Conservation (phyloP, 64 coral and sea anemone genomes). For the Dendrophyllia cribrosa region DNA sequence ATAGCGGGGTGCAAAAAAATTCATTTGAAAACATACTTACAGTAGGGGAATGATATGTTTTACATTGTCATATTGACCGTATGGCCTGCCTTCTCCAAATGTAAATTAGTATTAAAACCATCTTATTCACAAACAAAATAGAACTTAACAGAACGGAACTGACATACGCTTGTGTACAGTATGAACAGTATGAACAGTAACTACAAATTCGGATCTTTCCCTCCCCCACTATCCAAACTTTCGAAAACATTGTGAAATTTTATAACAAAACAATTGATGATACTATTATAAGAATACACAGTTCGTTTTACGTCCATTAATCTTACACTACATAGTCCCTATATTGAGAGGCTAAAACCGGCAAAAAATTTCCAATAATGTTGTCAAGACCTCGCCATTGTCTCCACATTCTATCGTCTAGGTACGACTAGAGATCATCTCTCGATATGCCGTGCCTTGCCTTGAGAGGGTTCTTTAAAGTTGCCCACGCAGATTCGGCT, state of each 20-base stretch:
- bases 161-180: too few species aligned
- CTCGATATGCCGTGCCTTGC: not conserved
- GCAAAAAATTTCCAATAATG: slow-evolving; percentile 3
- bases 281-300: not conserved
- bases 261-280: not conserved
- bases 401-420: slow-evolving; percentile 47
- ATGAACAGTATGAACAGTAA: too few species aligned
- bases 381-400: slow-evolving; percentile 18
- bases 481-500: slow-evolving; percentile 17
- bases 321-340: not conserved
- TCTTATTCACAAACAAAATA: too few species aligned
- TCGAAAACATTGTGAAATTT: not conserved
- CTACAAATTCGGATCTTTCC: too few species aligned
- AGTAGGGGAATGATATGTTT: too few species aligned
- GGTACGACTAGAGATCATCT: not conserved
- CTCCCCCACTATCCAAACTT: too few species aligned
- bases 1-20: too few species aligned
- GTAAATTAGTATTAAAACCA: too few species aligned
- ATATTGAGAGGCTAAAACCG: not conserved
- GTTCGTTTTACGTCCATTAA: not conserved
- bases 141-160: too few species aligned
- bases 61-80: too few species aligned
- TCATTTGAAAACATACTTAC: too few species aligned
- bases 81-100: too few species aligned
- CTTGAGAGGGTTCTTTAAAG: slow-evolving; percentile 15